Conservation (phyloP, 2,797 vertebrate genomes). For the Alca torda region DNA sequence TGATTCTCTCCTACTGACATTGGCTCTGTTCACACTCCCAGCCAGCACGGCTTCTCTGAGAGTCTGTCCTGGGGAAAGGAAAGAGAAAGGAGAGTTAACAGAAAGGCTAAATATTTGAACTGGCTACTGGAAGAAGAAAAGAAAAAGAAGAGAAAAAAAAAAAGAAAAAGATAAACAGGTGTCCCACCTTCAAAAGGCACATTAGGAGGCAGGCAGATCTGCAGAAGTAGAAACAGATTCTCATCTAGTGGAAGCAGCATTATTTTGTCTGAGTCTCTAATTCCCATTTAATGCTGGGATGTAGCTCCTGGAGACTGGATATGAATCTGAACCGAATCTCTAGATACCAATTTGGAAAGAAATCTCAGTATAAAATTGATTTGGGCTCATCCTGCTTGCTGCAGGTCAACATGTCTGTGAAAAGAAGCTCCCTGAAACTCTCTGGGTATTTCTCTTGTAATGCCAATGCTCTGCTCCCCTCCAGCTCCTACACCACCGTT, state of each 20-base stretch:
- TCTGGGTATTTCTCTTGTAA: background rate
- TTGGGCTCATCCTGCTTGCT: background rate
- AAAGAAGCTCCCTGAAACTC: background rate
- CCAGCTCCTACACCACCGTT: background rate
- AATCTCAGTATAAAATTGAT: background rate
- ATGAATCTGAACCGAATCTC: background rate
- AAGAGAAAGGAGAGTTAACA: background rate
- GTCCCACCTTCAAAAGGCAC: background rate
- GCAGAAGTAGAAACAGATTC: background rate
- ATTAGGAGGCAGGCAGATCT: background rate
- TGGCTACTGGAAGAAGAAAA: background rate
- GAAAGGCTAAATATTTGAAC: background rate
- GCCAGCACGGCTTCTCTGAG: background rate
- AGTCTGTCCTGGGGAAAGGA: background rate
- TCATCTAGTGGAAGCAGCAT: background rate
- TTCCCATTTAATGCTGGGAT: background rate
- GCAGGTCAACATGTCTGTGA: background rate
- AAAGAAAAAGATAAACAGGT: background rate
- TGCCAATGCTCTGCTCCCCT: background rate
- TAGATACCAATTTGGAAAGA: slow-evolving; percentile 3
- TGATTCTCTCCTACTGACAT: background rate
- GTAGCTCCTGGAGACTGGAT: background rate
- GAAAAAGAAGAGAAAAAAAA: rapidly evolving
- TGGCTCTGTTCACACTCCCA: background rate
- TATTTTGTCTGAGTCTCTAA: background rate